phyloP scores from a whole-genome alignment of 2,888 invertebrate species.

The Spodoptera exigua region DNA sequence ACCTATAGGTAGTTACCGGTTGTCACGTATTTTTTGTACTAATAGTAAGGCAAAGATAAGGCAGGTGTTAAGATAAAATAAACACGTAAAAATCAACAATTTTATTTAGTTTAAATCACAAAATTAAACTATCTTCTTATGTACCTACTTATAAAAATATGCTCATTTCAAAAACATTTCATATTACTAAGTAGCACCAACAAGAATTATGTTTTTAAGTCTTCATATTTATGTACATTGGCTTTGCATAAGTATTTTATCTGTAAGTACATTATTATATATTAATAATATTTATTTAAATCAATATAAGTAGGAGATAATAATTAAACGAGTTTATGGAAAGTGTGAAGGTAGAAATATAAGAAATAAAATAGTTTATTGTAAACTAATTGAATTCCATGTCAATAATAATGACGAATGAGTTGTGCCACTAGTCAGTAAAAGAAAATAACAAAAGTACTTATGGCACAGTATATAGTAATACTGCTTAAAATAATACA shows the following conservation, averaged over 20 bases:
- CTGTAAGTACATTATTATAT: slow-evolving; percentile 35
- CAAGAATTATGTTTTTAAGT: slow-evolving; percentile 59
- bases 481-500: slow-evolving; percentile 27
- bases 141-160: slow-evolving; percentile 60
- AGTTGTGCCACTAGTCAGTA: slow-evolving; percentile 19
- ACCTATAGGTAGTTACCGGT: no score
- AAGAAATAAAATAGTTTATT: neutral
- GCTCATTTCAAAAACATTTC: slow-evolving; percentile 34
- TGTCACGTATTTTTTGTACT: no score
- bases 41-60: neutral
- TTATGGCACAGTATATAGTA: slow-evolving; percentile 38
- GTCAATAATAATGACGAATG: slow-evolving; percentile 3
- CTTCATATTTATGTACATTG: slow-evolving; percentile 48
- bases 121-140: slow-evolving; percentile 39
- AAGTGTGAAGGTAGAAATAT: neutral
- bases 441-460: slow-evolving; percentile 12
- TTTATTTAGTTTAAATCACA: slow-evolving; percentile 51
- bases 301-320: neutral
- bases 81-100: slow-evolving; percentile 50
- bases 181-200: slow-evolving; percentile 66
- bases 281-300: slow-evolving; percentile 5
- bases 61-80: slow-evolving; percentile 15
- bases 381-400: slow-evolving; percentile 2
- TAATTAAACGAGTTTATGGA: slow-evolving; percentile 16
- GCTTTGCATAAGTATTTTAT: slow-evolving; percentile 18